Evolutionary conservation across 2,797 vertebrate species (phyloP).

Genomic region (Mallotus villosus): DNA sequence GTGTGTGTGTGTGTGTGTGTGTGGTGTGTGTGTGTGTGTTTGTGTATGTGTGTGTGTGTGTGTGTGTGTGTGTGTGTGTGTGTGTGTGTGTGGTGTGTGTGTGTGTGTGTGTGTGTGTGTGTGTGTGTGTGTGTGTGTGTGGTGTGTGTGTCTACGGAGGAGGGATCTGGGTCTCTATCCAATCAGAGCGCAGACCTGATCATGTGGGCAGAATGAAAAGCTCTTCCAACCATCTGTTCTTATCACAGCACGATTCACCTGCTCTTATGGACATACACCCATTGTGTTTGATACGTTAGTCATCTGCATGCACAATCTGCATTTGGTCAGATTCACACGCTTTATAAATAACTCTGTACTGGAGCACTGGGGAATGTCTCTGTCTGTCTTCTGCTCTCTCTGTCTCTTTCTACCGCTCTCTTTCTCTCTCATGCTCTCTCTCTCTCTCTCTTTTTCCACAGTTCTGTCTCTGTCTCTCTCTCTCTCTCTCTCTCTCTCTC

Average conservation of each 20-base stretch:
- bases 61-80: too few species aligned
- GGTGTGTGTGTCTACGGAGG: not conserved
- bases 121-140: too few species aligned
- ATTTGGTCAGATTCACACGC: conserved; percentile 73
- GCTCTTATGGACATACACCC: conserved; percentile 42
- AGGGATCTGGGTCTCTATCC: conserved; percentile 16
- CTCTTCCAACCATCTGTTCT: conserved; percentile 59
- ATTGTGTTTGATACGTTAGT: conserved; percentile 64
- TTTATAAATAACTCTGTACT: conserved; percentile 68
- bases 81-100: too few species aligned
- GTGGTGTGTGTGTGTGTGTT: too few species aligned
- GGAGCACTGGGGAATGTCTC: conserved; percentile 42
- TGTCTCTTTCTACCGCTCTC: conserved; percentile 37
- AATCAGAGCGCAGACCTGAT: conserved; percentile 31
- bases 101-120: too few species aligned
- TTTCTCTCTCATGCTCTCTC: too few species aligned
- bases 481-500: too few species aligned
- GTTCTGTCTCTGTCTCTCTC: too few species aligned
- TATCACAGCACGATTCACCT: conserved; percentile 70
- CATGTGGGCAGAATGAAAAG: conserved; percentile 36
- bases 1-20: too few species aligned
- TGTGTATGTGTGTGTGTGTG: too few species aligned
- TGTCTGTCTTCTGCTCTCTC: conserved; percentile 43
- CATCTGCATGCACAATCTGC: conserved; percentile 74
- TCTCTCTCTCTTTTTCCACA: too few species aligned